Evolutionary conservation across 2,888 invertebrate species (phyloP).

Genomic region (Stramonita haemastoma): DNA sequence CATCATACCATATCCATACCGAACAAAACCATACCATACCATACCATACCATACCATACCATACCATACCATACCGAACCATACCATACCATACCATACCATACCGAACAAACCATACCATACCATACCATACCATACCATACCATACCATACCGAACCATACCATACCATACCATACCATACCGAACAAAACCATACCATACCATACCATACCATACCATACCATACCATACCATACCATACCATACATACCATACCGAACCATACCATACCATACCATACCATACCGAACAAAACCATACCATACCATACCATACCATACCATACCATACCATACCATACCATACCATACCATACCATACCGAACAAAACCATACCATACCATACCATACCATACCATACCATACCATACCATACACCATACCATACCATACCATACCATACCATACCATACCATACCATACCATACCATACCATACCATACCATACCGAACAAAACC

Average conservation of each 20-base stretch:
- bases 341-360: background rate
- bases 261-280: too few relatives aligned
- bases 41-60: background rate
- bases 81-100: too few relatives aligned
- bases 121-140: background rate
- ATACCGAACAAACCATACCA: background rate
- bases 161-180: too few relatives aligned
- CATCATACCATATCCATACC: too few relatives aligned
- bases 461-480: slow-evolving; percentile 2
- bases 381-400: background rate
- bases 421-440: background rate
- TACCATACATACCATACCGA: too few relatives aligned
- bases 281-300: too few relatives aligned
- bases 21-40: too few relatives aligned
- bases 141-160: too few relatives aligned
- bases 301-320: background rate
- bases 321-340: background rate
- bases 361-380: too few relatives aligned
- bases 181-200: too few relatives aligned
- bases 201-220: too few relatives aligned
- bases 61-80: background rate
- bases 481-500: too few relatives aligned
- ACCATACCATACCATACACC: background rate
- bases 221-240: background rate
- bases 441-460: slow-evolving; percentile 9